Evolutionary conservation across 2,888 invertebrate species (phyloP), one percentile per base, ranked within the genome.

Genomic region (Andrena minutula): DNA sequence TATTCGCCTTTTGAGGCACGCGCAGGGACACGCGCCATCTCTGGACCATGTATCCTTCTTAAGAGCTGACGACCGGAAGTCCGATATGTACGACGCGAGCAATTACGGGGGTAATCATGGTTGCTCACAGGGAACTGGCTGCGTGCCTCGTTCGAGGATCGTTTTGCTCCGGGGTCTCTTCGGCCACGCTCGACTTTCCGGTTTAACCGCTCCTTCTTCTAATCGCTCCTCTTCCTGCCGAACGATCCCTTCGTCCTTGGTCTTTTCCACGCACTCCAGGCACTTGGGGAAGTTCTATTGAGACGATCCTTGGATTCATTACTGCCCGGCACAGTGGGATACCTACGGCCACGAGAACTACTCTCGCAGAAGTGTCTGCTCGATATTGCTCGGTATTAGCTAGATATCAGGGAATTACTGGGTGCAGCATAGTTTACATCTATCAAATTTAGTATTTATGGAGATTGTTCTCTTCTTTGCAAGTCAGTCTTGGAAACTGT

Each of bases 151-250:
- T 72, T 63, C 73, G 28, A 49, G 74, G 83, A 84, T 85, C 84
- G 86, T 83, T 86, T 83, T 82, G 81, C 88, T 84, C n/a, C 71
- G 79, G 66, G 82, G 85, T 85, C 78, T 73, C 82, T 83, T 82
- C 85, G 68, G 70, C 76, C 78, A 77, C 84, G 88, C 90, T 90
- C 89, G 90, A 90, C 87, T 90, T 90, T 90, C 90, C 88, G 89
- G 90, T 90, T 90, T 90, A 89, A 90, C 90, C 87, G 86, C 90
- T 89, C 85, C 84, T 86, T 88, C 86, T 89, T 86, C 88, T 86
- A 85, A 89, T 89, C 87, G 83, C 76, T 83, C 70, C 80, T 79
- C 86, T 88, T 89, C 87, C 89, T 84, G 81, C 84, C 75, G 74
- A 75, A 81, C 81, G 86, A 88, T 84, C 84, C 77, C 79, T 79